Percentiles rank a stretch among this genome's conserved stretches.
These are phyloP conservation scores for Diachasma alloeum DNA, from an alignment of 1,140 invertebrate species.

Conservation along the genomic window DNA sequence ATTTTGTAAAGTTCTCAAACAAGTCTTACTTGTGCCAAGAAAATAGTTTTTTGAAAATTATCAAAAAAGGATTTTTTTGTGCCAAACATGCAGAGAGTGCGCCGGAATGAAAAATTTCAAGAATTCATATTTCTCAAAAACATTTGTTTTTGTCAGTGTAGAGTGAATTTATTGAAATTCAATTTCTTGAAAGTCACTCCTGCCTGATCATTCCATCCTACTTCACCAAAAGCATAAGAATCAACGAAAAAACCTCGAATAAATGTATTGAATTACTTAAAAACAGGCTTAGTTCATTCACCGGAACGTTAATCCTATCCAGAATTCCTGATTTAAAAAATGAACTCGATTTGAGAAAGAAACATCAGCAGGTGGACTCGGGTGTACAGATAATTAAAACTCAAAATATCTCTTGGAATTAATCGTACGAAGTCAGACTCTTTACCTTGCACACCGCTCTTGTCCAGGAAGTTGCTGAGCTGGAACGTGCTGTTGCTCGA, in stretches of 20 bases:
- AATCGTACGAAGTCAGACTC: neutral
- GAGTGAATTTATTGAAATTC: no score
- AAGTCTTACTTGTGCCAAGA: no score
- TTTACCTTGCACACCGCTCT: conserved; percentile 92
- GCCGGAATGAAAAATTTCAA: no score
- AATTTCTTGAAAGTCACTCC: no score
- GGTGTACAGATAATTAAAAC: neutral
- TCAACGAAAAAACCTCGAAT: neutral
- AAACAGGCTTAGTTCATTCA: neutral
- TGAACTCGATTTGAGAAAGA: neutral
- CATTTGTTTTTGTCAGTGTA: no score
- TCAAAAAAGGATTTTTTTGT: no score
- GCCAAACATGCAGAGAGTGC: no score
- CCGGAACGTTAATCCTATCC: neutral
- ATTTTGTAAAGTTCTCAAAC: no score
- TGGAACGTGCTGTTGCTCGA: conserved; percentile 99
- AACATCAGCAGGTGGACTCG: no score
- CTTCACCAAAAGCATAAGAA: neutral
- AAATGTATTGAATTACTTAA: neutral
- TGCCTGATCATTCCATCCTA: neutral
- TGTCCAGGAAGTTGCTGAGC: conserved; percentile 96
- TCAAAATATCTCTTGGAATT: no score
- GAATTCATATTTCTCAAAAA: no score
- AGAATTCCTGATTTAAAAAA: neutral
- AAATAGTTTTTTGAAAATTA: no score